Conservation (phyloP, 2,797 vertebrate species). For the Darevskia mixta region DNA sequence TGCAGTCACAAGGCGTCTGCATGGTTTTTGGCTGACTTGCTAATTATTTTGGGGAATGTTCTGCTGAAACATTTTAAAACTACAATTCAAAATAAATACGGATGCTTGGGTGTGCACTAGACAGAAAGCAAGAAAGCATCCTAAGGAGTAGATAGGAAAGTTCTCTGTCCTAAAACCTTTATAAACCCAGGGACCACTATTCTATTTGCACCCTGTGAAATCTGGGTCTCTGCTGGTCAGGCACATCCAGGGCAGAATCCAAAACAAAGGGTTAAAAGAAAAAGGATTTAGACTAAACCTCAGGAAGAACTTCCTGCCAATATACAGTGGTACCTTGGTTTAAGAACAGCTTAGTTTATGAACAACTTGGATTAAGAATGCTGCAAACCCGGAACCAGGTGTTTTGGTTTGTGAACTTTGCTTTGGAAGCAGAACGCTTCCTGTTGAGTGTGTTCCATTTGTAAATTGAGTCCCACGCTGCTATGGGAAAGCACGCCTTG, state of each 20-base stretch:
- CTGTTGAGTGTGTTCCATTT: too few relatives aligned
- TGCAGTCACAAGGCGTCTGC: constrained; percentile 64
- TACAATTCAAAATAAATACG: constrained; percentile 45
- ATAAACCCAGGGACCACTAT: background rate
- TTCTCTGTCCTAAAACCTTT: background rate
- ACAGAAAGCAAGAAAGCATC: background rate
- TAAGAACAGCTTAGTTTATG: too few relatives aligned
- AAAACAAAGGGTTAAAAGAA: background rate
- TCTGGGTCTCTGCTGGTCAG: background rate
- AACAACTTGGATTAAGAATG: too few relatives aligned
- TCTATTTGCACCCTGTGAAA: background rate
- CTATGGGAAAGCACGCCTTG: too few relatives aligned
- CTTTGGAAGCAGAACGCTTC: too few relatives aligned
- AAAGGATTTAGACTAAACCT: background rate
- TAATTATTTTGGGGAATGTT: constrained; percentile 45
- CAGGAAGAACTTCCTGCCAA: background rate
- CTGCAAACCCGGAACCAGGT: too few relatives aligned
- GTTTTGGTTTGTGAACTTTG: too few relatives aligned
- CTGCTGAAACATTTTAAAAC: constrained; percentile 11
- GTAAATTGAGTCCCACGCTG: too few relatives aligned
- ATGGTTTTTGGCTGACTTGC: constrained; percentile 57
- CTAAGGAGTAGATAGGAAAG: background rate
- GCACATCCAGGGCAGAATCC: background rate
- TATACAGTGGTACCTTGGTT: too few relatives aligned
- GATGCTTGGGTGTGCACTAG: constrained; percentile 56